A percentile compares a stretch with the other conserved stretches of the same genome.
These are phyloP conservation scores for Steatornis caripensis DNA, from an alignment of 2,113 vertebrate species.

Conservation along the genomic window DNA sequence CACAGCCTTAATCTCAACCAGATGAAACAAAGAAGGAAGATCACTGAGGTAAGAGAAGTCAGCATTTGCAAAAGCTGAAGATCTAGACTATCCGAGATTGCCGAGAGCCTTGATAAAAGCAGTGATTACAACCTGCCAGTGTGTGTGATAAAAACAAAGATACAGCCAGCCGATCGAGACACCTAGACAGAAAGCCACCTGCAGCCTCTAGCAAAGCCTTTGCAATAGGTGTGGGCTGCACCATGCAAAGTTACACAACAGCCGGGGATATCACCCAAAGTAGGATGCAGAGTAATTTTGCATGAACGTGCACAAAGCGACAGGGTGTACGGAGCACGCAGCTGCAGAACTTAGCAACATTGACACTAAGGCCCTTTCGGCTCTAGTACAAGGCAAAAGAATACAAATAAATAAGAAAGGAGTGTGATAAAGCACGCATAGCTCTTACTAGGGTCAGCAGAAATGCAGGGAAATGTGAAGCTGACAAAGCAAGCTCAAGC, in stretches of 20 bases:
- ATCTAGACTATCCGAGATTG: neutral
- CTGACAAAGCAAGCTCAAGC: neutral
- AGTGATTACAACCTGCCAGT: neutral
- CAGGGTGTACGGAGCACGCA: neutral
- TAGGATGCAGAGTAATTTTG: neutral
- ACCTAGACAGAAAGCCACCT: neutral
- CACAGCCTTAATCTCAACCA: neutral
- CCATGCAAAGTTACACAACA: neutral
- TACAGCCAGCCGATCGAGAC: neutral
- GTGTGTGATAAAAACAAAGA: neutral
- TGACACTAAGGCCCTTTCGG: neutral
- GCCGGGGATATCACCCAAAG: neutral
- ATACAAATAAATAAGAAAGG: neutral
- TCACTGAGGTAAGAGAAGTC: neutral
- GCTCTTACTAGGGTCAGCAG: constrained; percentile 21
- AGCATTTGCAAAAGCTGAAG: neutral
- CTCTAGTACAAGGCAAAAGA: neutral
- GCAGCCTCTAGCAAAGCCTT: neutral
- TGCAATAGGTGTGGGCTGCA: neutral
- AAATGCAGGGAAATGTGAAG: neutral
- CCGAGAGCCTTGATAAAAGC: neutral
- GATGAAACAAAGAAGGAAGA: neutral
- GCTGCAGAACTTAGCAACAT: neutral
- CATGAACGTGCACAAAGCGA: neutral
- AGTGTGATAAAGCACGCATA: neutral